Evolutionary conservation across 2,797 vertebrate genomes (phyloP), one percentile per base, ranked within the genome.

Genomic region (Pseudochirops cupreus): DNA sequence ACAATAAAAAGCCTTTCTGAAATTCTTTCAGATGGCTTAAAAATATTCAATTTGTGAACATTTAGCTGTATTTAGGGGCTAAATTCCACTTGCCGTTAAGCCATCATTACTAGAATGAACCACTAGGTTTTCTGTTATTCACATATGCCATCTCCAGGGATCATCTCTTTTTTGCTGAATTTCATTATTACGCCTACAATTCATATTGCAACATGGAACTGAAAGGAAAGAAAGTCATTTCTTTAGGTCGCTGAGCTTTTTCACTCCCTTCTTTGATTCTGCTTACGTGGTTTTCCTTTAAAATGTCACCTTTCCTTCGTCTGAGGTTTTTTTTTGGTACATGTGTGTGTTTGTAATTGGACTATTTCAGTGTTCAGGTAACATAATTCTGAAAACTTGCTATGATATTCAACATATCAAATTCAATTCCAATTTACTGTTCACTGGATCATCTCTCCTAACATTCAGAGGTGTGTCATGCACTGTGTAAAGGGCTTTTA

Each of bases 1-100:
- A 98, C 97, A 98, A 97, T 98, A 98, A 98, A 97, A 98, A 98
- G 94, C 96, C 96, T 98, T 97, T 98, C 97, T 97, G 97, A 98
- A 98, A 98, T 97, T 97, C 93, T 97, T 97, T 97, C 97, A 95
- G 94, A 98, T 96, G 97, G 97, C 97, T 98, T 98, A 95, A 94
- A 98, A 56, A 94, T 92, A 97, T 87, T 98, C 96, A 93, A 95
- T 96, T 67, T 97, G 97, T 98, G 95, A 98, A 98, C 98, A 98
- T 93, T 97, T 96, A 98, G 98, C 97, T 89, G 93, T 97, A 97
- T 96, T 96, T 95, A 94, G 96, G 96, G 94, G 94, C 31, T 91
- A 95, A 97, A 92, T 97, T 96, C 96, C 96, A 97, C 0, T 54
- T 98, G 98, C 95, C 94, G 95, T 93, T 39, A 96, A 93, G 96